Evolutionary conservation across 2,797 vertebrate species (phyloP), one percentile per base, ranked within the genome.

Genomic region (Galagoides demidoff): DNA sequence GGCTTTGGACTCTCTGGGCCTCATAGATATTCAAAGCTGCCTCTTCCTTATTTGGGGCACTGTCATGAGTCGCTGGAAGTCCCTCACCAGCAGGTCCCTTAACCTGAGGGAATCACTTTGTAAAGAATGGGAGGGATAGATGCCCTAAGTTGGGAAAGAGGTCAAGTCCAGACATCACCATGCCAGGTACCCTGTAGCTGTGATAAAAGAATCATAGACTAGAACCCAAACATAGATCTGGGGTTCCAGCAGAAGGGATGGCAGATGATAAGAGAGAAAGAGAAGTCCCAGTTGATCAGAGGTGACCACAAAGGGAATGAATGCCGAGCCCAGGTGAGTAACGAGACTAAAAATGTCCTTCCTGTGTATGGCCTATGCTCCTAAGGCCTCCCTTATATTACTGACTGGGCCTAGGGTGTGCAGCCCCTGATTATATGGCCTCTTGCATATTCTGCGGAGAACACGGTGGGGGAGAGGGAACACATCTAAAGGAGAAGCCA

Each of bases 401-500:
- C 45, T 16, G 7, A 83, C 27, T 1, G 25, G 57, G 73, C 39
- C 0, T 16, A 0, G 3, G 13, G 23, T 22, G 45, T 0, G 1
- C 78, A 31, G 19, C 55, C 45, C 59, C 92, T 61, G 34, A 29
- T 55, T 19, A 20, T 10, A 0, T 5, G 4, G 20, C 19, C 63
- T 5, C 22, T 57, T 5, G 2, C 1, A 0, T 49, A 31, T 82
- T 79, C 70, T 29, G 4, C 19, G 39, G 34, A 64, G 29, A 70
- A 20, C 63, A 34, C 4, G 1, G 13, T 4, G 9, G 25, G 3
- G 70, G 10, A n/a, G 64, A 39, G 29, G 49, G 27, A 37, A 4
- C 17, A 52, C 2, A 29, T 9, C 55, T 0, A 7, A 37, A 37
- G 14, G 49, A 31, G n/a, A 43, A 57, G 57, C 43, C 0, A 0